These are phyloP conservation scores for Columba livia DNA, from an alignment of 2,113 vertebrate genomes.

Conservation along the genomic window DNA sequence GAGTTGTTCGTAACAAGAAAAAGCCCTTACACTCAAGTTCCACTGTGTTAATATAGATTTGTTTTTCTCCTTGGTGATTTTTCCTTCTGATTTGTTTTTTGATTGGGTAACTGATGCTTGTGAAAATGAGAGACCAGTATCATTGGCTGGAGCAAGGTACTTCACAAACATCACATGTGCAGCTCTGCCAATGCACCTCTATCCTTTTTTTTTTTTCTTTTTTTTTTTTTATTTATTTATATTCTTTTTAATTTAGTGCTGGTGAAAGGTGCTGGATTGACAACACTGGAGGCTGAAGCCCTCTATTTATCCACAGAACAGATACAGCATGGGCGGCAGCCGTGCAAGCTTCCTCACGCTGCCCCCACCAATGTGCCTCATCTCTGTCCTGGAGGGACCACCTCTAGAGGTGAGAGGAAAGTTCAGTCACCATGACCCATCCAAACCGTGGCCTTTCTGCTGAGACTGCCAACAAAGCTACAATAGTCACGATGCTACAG, in stretches of 20 bases:
- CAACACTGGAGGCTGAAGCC: slow-evolving; percentile 75
- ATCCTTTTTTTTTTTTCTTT: slow-evolving; percentile 13
- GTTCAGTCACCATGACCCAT: slow-evolving; percentile 70
- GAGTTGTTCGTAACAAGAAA: neutral
- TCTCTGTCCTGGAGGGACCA: slow-evolving; percentile 76
- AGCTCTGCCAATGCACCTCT: slow-evolving; percentile 63
- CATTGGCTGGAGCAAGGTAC: slow-evolving; percentile 54
- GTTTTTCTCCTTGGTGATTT: slow-evolving; percentile 36
- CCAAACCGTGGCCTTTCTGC: slow-evolving; percentile 69
- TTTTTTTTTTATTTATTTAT: slow-evolving; percentile 72
- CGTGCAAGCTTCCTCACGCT: slow-evolving; percentile 73
- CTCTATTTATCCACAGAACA: slow-evolving; percentile 76
- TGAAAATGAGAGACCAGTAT: slow-evolving; percentile 32
- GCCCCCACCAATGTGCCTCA: slow-evolving; percentile 75
- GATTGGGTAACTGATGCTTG: slow-evolving; percentile 45
- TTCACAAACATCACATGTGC: slow-evolving; percentile 27
- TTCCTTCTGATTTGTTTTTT: slow-evolving; percentile 41
- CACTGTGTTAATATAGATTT: slow-evolving; percentile 29
- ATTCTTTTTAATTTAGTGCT: slow-evolving; percentile 77
- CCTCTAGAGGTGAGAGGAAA: slow-evolving; percentile 78
- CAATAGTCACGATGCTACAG: slow-evolving; percentile 4
- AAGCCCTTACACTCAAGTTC: neutral
- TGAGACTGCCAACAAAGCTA: slow-evolving; percentile 62
- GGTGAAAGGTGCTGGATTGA: slow-evolving; percentile 76
- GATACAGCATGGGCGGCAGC: slow-evolving; percentile 75